A percentile compares a stretch with the other conserved stretches of the same genome.
phyloP scores from a whole-genome alignment of 1,140 invertebrate genomes.

The Probaryconus sp. region DNA sequence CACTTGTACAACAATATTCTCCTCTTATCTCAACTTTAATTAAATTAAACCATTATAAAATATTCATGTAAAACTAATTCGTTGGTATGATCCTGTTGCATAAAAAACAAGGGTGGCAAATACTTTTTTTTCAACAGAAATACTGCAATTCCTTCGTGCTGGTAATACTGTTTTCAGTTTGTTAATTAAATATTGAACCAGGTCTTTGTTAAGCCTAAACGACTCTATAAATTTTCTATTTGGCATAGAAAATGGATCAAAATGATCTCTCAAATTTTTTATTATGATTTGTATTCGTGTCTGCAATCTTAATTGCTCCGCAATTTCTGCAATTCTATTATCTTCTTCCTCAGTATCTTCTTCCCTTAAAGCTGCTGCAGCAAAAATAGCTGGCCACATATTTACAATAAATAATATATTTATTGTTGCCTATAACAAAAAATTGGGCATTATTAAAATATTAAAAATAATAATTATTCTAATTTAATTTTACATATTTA shows the following conservation, averaged over 20 bases:
- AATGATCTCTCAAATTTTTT: constrained; percentile 1
- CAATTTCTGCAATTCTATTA: no score
- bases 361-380: no score
- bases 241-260: constrained; percentile 6
- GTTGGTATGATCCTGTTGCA: constrained; percentile 9
- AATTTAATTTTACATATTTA: not conserved
- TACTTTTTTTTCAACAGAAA: not conserved
- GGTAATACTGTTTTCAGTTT: not conserved
- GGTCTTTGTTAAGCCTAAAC: not conserved
- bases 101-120: constrained; percentile 10
- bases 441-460: no score
- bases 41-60: no score
- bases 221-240: not conserved
- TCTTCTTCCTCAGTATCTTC: no score
- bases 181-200: constrained; percentile 1
- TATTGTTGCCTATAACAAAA: no score
- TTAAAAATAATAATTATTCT: not conserved
- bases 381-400: no score
- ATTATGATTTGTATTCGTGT: no score
- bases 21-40: no score
- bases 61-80: not conserved
- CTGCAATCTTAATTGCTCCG: no score
- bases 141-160: not conserved
- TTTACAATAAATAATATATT: no score
- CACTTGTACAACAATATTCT: no score